These are phyloP conservation scores for Drosophila santomea DNA, from an alignment of 1,140 invertebrate genomes.

Conservation along the genomic window DNA sequence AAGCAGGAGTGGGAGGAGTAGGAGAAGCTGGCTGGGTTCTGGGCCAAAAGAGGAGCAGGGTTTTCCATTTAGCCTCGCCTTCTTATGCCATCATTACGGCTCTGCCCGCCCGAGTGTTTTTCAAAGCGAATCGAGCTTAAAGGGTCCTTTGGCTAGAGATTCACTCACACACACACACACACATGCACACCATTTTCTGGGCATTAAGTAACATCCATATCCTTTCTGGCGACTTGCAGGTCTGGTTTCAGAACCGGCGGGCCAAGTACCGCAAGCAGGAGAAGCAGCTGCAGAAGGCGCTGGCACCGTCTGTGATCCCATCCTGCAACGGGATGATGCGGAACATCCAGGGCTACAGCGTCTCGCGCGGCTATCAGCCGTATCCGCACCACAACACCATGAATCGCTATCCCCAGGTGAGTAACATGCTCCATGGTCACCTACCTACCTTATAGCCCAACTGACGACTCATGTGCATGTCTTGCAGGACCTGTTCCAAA, in stretches of 20 bases:
- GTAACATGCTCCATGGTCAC: not conserved
- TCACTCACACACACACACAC: not conserved
- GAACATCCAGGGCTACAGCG: slow-evolving; percentile 96
- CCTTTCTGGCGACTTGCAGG: slow-evolving; percentile 53
- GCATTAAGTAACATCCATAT: not conserved
- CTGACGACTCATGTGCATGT: too few species aligned
- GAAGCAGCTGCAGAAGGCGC: slow-evolving; percentile 97
- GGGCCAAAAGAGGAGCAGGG: not conserved
- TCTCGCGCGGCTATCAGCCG: slow-evolving; percentile 93
- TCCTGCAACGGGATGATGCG: slow-evolving; percentile 98
- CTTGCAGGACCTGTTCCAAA: slow-evolving; percentile 88
- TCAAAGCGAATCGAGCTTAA: not conserved
- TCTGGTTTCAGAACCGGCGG: slow-evolving; percentile 97
- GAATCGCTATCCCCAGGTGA: slow-evolving; percentile 97
- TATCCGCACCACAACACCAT: slow-evolving; percentile 97
- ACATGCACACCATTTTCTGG: not conserved
- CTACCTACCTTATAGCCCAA: too few species aligned
- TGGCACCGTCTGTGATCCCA: slow-evolving; percentile 94
- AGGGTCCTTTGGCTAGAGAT: not conserved
- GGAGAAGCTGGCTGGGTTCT: not conserved
- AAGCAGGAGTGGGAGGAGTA: not conserved
- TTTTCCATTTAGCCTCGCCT: slow-evolving; percentile 31
- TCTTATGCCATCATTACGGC: slow-evolving; percentile 35
- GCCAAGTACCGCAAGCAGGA: slow-evolving; percentile 99
- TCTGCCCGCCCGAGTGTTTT: slow-evolving; percentile 4